Evolutionary conservation across 2,888 invertebrate species (phyloP).

Genomic region (Epistrophella euchroma): DNA sequence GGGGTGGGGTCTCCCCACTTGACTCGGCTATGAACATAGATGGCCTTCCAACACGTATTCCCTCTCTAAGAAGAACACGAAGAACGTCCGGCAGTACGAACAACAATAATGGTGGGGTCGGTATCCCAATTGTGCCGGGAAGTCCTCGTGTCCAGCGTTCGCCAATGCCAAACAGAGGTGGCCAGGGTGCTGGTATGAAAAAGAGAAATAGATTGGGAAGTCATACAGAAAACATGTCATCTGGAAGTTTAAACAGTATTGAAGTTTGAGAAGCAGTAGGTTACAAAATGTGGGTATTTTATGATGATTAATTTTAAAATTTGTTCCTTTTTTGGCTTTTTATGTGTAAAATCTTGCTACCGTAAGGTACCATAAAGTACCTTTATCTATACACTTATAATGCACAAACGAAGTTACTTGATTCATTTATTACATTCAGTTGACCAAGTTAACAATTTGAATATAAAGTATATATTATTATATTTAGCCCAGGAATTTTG

Average conservation of each 20-base stretch:
- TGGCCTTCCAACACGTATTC: conserved; percentile 80
- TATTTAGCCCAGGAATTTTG: no score
- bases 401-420: background rate
- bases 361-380: background rate
- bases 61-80: conserved; percentile 82
- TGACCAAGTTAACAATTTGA: conserved; percentile 11
- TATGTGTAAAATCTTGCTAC: background rate
- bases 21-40: conserved; percentile 79
- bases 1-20: conserved; percentile 66
- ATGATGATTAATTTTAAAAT: conserved; percentile 37
- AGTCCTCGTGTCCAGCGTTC: conserved; percentile 83
- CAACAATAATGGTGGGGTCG: conserved; percentile 80
- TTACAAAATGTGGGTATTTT: conserved; percentile 23
- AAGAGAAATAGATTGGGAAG: conserved; percentile 83
- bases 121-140: conserved; percentile 81
- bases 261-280: conserved; percentile 79
- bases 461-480: no score
- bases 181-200: conserved; percentile 77
- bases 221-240: conserved; percentile 84
- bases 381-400: background rate
- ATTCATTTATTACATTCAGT: background rate
- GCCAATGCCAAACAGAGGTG: conserved; percentile 82
- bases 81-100: conserved; percentile 80
- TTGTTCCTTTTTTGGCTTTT: background rate
- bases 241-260: conserved; percentile 84